Evolutionary conservation across 2,888 invertebrate genomes (phyloP).

Genomic region (Nasonia oneida): DNA sequence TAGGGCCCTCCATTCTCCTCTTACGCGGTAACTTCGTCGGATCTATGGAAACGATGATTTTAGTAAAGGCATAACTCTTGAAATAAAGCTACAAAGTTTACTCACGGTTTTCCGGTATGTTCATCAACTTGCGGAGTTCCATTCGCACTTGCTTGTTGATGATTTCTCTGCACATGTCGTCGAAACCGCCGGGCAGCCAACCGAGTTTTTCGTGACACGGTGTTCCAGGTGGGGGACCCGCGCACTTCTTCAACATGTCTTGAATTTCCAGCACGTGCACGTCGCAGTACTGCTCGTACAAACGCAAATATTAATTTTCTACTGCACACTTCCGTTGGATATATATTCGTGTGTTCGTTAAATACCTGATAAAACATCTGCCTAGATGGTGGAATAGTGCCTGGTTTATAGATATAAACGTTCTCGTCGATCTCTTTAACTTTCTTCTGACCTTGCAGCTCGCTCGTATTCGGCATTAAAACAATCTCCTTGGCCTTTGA

Average conservation of each 20-base stretch:
- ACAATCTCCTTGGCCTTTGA: slow-evolving; percentile 78
- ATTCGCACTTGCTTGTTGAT: slow-evolving; percentile 85
- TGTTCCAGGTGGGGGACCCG: slow-evolving; percentile 81
- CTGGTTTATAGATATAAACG: slow-evolving; percentile 84
- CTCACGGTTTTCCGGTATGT: slow-evolving; percentile 76
- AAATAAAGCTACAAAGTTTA: slow-evolving; percentile 28
- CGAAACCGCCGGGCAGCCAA: slow-evolving; percentile 88
- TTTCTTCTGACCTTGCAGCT: slow-evolving; percentile 68
- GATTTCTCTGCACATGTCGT: slow-evolving; percentile 86
- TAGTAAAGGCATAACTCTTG: background rate
- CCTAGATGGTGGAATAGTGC: slow-evolving; percentile 88
- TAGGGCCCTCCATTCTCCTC: slow-evolving; percentile 62
- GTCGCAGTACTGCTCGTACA: slow-evolving; percentile 86
- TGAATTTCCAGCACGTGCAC: slow-evolving; percentile 89
- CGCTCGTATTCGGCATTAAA: slow-evolving; percentile 72
- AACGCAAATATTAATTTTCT: slow-evolving; percentile 17
- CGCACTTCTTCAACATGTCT: slow-evolving; percentile 85
- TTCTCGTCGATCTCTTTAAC: slow-evolving; percentile 78
- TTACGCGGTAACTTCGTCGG: slow-evolving; percentile 74
- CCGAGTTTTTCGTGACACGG: slow-evolving; percentile 88
- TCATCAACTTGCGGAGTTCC: slow-evolving; percentile 77
- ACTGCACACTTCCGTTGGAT: background rate
- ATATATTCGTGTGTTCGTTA: background rate
- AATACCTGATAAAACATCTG: slow-evolving; percentile 94
- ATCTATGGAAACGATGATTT: slow-evolving; percentile 66